phyloP scores from a whole-genome alignment of 92 coral and sea anemone species.

The Porites cylindrica region DNA sequence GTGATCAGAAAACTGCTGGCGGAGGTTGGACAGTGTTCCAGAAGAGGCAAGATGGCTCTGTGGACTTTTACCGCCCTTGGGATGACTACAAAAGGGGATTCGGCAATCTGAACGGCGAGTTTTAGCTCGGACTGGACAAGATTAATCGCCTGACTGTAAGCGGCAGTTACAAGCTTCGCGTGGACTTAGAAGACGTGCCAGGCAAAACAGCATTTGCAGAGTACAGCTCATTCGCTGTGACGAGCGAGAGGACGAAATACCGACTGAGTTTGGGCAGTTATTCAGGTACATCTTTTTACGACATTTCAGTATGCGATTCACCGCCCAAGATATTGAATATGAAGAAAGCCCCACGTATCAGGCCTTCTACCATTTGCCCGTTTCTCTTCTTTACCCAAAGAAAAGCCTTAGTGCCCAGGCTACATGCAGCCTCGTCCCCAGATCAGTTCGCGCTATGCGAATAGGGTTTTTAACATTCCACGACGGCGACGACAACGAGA shows the following conservation, averaged over 20 bases:
- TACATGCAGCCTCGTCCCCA: too few relatives aligned
- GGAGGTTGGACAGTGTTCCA: conserved; percentile 66
- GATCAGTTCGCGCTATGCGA: too few relatives aligned
- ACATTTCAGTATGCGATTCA: too few relatives aligned
- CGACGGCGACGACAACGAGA: too few relatives aligned
- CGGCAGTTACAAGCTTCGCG: neutral
- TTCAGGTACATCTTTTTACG: too few relatives aligned
- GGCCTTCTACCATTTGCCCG: too few relatives aligned
- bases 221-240: conserved; percentile 48
- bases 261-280: too few relatives aligned
- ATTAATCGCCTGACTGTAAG: conserved; percentile 34
- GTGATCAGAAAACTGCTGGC: conserved; percentile 50
- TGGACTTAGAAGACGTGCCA: neutral
- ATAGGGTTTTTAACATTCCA: too few relatives aligned
- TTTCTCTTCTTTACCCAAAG: too few relatives aligned
- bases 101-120: conserved; percentile 58
- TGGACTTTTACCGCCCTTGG: conserved; percentile 34
- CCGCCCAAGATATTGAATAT: too few relatives aligned
- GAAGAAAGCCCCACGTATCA: too few relatives aligned
- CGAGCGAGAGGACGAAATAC: conserved; percentile 60
- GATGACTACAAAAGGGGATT: conserved; percentile 42
- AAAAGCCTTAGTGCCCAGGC: too few relatives aligned
- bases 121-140: conserved; percentile 61
- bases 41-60: conserved; percentile 36
- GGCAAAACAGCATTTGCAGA: neutral